phyloP scores from a whole-genome alignment of 2,888 invertebrate genomes.

The Hipparchia sbordonii region DNA sequence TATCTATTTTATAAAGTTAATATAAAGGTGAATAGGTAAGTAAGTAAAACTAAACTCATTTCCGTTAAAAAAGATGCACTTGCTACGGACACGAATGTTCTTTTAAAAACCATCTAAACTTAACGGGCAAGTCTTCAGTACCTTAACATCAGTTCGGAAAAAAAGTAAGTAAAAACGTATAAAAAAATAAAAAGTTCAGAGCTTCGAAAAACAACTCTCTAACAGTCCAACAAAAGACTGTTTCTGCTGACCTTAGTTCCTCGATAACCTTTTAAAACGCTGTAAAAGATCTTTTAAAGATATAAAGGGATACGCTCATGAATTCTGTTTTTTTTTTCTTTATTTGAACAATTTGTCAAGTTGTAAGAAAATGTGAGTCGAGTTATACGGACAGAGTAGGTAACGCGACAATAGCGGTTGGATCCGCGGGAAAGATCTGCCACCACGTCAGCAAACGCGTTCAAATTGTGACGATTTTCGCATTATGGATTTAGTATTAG shows the following conservation, averaged over 20 bases:
- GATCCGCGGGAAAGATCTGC: slow-evolving; percentile 50
- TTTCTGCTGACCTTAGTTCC: slow-evolving; percentile 35
- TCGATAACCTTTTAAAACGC: slow-evolving; percentile 23
- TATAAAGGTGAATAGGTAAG: no score
- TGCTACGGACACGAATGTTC: not conserved
- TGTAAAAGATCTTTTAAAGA: slow-evolving; percentile 18
- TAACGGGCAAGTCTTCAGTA: slow-evolving; percentile 24
- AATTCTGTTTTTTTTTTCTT: slow-evolving; percentile 36
- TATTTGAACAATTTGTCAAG: slow-evolving; percentile 63
- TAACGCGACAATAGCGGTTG: slow-evolving; percentile 57
- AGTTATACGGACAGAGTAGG: slow-evolving; percentile 49
- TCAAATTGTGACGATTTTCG: slow-evolving; percentile 46
- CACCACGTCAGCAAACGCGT: slow-evolving; percentile 62
- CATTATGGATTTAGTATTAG: slow-evolving; percentile 28
- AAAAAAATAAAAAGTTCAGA: slow-evolving; percentile 20
- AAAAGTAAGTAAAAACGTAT: slow-evolving; percentile 21
- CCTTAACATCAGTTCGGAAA: slow-evolving; percentile 15
- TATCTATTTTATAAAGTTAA: no score
- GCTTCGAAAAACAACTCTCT: slow-evolving; percentile 28
- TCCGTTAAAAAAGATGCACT: slow-evolving; percentile 9
- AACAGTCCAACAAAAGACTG: slow-evolving; percentile 28
- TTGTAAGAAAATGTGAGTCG: slow-evolving; percentile 54
- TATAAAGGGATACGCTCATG: slow-evolving; percentile 39
- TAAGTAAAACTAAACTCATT: not conserved
- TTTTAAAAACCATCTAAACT: slow-evolving; percentile 8